Percentiles rank a stretch among this genome's conserved stretches.
Conservation (phyloP, 2,888 invertebrate genomes). For the Plagiodera versicolora region DNA sequence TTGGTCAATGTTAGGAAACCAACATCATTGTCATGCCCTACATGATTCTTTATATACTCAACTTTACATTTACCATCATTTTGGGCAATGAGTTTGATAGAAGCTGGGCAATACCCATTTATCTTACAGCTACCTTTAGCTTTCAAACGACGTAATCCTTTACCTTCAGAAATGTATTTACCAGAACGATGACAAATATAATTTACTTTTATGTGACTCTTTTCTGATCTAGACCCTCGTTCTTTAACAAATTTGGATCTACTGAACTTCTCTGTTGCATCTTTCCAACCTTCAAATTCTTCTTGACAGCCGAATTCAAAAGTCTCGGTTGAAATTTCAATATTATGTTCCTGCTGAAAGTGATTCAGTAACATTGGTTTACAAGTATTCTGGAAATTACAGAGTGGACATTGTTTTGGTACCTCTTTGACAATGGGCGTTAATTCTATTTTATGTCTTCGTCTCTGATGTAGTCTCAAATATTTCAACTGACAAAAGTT, state of each 20-base stretch:
- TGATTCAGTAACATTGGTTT: background rate
- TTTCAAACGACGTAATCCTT: constrained; percentile 3
- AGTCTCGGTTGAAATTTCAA: background rate
- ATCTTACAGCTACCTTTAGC: constrained; percentile 16
- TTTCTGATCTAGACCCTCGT: background rate
- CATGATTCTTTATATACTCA: constrained; percentile 19
- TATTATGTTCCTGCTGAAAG: background rate
- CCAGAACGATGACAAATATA: constrained; percentile 14
- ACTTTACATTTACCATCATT: constrained; percentile 13
- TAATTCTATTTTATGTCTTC: background rate
- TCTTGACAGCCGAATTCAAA: background rate
- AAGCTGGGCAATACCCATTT: constrained; percentile 20
- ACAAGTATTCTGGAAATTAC: background rate
- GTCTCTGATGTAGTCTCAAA: background rate
- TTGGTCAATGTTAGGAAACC: constrained; percentile 17
- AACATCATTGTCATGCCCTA: constrained; percentile 19
- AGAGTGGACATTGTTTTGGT: background rate
- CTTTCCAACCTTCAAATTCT: background rate
- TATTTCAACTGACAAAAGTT: background rate
- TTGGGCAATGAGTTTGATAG: constrained; percentile 10
- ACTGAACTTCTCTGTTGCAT: background rate
- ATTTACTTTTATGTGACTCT: background rate
- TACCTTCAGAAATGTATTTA: constrained; percentile 3
- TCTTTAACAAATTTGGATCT: background rate
- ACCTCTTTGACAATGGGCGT: background rate